Conservation (phyloP, 2,113 vertebrate species). For the Oryzias curvinotus region DNA sequence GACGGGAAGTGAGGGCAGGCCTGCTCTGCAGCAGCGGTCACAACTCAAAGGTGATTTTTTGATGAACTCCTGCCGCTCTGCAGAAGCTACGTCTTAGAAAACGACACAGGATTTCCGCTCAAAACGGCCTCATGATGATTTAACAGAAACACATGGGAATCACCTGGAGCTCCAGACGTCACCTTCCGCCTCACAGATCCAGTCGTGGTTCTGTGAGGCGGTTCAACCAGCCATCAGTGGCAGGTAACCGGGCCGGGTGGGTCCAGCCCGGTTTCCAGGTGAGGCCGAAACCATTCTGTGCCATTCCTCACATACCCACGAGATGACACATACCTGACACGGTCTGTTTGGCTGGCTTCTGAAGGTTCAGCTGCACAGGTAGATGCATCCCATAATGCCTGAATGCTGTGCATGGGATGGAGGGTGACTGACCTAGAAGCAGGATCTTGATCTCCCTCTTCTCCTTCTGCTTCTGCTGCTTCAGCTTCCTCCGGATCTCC, state of each 20-base stretch:
- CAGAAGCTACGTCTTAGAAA: no score
- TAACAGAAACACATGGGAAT: no score
- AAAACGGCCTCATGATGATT: no score
- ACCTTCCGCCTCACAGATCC: no score
- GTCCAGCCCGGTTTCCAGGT: constrained; percentile 15
- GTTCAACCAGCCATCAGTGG: neutral
- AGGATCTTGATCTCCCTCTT: constrained; percentile 84
- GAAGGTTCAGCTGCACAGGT: neutral
- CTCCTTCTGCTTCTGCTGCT: constrained; percentile 81
- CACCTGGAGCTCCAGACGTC: no score
- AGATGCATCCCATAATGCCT: no score
- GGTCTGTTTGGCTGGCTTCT: constrained; percentile 2
- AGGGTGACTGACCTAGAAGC: constrained; percentile 79
- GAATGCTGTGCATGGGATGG: neutral
- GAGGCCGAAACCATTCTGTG: constrained; percentile 7
- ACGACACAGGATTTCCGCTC: no score
- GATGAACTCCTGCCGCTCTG: no score
- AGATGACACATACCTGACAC: constrained; percentile 50
- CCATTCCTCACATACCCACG: constrained; percentile 38
- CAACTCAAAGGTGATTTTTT: no score
- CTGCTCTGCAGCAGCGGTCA: no score
- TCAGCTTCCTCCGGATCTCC: constrained; percentile 81
- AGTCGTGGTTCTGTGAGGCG: neutral
- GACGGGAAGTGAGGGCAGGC: no score
- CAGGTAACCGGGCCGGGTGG: constrained; percentile 2